These are phyloP conservation scores for Tupaia tana DNA, from an alignment of 2,113 vertebrate species.

Conservation along the genomic window DNA sequence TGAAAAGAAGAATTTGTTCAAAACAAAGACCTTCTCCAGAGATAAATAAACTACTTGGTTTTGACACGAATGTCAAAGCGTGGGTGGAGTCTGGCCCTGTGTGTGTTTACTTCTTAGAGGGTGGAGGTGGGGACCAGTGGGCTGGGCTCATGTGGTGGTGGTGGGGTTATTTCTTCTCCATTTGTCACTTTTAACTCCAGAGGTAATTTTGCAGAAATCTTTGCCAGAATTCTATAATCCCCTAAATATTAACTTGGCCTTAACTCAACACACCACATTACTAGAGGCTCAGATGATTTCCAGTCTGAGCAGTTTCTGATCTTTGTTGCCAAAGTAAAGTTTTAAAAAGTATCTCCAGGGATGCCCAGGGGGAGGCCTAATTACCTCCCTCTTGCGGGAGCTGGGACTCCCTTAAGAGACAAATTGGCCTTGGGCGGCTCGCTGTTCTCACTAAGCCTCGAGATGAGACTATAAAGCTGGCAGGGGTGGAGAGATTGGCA, in stretches of 20 bases:
- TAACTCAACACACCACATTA: neutral
- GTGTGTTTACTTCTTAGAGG: neutral
- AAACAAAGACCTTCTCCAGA: neutral
- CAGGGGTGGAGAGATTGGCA: constrained; percentile 55
- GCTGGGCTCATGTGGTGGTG: neutral
- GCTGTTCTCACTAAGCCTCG: neutral
- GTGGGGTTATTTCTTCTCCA: constrained; percentile 52
- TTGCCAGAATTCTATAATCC: constrained; percentile 60
- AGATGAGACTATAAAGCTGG: constrained; percentile 58
- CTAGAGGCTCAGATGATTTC: constrained; percentile 63
- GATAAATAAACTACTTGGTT: neutral
- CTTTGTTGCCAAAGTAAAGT: constrained; percentile 48
- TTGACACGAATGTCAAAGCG: neutral
- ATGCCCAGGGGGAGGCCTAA: neutral
- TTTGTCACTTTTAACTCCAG: constrained; percentile 35
- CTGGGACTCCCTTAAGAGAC: constrained; percentile 20
- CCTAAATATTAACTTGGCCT: constrained; percentile 59
- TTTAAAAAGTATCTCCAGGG: constrained; percentile 48
- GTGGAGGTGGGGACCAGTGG: neutral
- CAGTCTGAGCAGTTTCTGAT: constrained; percentile 34
- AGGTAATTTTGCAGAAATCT: constrained; percentile 32
- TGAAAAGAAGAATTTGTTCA: neutral
- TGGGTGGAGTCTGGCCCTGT: neutral
- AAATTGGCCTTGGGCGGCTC: neutral
- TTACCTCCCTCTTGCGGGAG: constrained; percentile 45